Evolutionary conservation across 64 coral and sea anemone species (phyloP), one percentile per base, ranked within the genome.

Genomic region (Hydrozoanthus tunicans): DNA sequence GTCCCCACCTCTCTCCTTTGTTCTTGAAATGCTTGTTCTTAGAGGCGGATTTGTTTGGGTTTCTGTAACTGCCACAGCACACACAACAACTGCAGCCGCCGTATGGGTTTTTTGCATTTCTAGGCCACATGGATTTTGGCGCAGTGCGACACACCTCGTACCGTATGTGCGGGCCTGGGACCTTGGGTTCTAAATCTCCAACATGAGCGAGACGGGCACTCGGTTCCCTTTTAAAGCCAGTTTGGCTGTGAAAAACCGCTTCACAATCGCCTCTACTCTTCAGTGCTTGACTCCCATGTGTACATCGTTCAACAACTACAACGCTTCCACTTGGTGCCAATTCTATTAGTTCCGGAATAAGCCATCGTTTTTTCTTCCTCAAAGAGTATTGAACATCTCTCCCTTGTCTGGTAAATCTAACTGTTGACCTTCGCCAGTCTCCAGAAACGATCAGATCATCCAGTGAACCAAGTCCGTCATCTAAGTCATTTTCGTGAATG

Each of bases 301-400:
- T 10, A 26, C 83, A 55, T 11, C 83, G 83, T 58, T 86, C 66
- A 69, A 86, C 83, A 25, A 86, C 52, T 56, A 51, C 26, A 14
- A 72, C 13, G 9, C 9, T 73, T 10, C 63, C 83, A 11, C 9
- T 26, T 6, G 24, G 23, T 27, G 23, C 23, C 24, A 27, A 20
- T 8, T 26, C 23, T 26, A 86, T n/a, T 27, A 53, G 23, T 58
- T 86, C 66, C 6, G 83, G 83, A 4, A 86, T 58, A 7, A 58
- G 83, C 83, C 88, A 90, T 9, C 88, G 88, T 27, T 90, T 90
- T 61, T 56, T 74, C 58, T 90, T 90, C 5, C 88, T 74, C 12
- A 90, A 74, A 4, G 88, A 90, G 56, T 77, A 90, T 74, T 90
- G 88, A 63, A 90, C 77, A 11, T 90, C 88, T 1, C 74, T 32